Evolutionary conservation across 1,140 invertebrate genomes (phyloP), one percentile per base, ranked within the genome.

Genomic region (Aphelenchoides fujianensis): DNA sequence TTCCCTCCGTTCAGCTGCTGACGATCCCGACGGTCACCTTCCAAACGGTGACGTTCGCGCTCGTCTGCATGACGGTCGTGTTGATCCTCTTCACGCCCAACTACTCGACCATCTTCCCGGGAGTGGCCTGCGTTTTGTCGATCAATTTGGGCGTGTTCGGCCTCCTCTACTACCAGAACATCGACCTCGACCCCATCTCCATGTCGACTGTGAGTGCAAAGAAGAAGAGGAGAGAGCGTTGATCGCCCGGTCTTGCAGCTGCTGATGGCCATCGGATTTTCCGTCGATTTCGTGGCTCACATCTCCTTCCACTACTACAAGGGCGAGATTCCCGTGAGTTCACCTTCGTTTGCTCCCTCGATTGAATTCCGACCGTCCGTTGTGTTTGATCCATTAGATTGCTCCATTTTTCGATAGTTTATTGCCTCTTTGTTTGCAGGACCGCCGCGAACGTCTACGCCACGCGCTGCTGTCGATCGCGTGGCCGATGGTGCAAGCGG

Each of bases 401-500:
- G n/a, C n/a, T n/a, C n/a, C n/a, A n/a, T n/a, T n/a, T n/a, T n/a
- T n/a, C n/a, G n/a, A n/a, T n/a, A n/a, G n/a, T n/a, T n/a, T n/a
- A n/a, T n/a, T n/a, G n/a, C n/a, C n/a, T n/a, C n/a, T n/a, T n/a
- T n/a, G 2, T 3, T 78, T 79, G 41, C 68, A 80, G 66, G 87
- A 86, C n/a, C 88, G 92, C 0, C 89, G 91, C 48, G 92, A 92
- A 19, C 88, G 91, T 62, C 91, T 97, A 0, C 89, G 88, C 61
- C 91, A 93, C 77, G 92, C 92, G 64, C 86, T 97, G 0, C 92
- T 93, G 82, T 91, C 91, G 0, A 86, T 97, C 0, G 95, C 94
- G 1, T 86, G 96, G 31, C 95, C 95, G 0, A 95, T 97, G 72
- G 88, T 96, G n/a, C 94, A 97, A 86, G 94, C 94, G 12, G 93